A percentile compares a stretch with the other conserved stretches of the same genome.
These are phyloP conservation scores for Meloe dianella DNA, from an alignment of 2,888 invertebrate species.

Conservation along the genomic window DNA sequence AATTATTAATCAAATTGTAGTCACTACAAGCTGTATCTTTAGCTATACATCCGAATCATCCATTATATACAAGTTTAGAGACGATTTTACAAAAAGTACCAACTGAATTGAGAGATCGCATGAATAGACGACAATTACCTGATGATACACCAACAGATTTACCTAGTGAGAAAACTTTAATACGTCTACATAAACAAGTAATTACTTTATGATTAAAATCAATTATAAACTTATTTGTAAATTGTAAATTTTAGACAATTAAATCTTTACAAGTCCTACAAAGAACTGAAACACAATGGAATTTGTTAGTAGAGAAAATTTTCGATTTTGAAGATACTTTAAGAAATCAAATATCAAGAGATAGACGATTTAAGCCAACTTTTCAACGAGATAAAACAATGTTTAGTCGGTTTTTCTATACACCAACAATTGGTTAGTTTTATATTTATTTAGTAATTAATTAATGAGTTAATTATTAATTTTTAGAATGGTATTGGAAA, in stretches of 20 bases:
- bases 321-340: conserved; percentile 88
- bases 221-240: too few relatives aligned
- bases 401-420: conserved; percentile 66
- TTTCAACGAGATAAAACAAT: conserved; percentile 70
- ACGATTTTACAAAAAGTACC: conserved; percentile 90
- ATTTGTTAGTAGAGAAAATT: conserved; percentile 78
- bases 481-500: conserved; percentile 96
- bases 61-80: conserved; percentile 80
- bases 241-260: conserved; percentile 74
- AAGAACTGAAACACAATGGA: conserved; percentile 95
- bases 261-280: conserved; percentile 91
- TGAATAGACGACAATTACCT: conserved; percentile 68
- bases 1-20: conserved; percentile 58
- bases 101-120: conserved; percentile 75
- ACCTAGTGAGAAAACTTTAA: conserved; percentile 84
- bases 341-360: conserved; percentile 72
- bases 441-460: background rate
- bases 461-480: conserved; percentile 22
- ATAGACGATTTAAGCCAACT: conserved; percentile 70
- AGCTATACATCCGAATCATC: conserved; percentile 77
- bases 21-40: conserved; percentile 83
- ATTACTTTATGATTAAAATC: conserved; percentile 20
- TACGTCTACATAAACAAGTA: conserved; percentile 90
- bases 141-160: conserved; percentile 68
- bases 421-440: conserved; percentile 69